Conservation (phyloP, 2,113 vertebrate species). For the Pollimyrus isidori region DNA sequence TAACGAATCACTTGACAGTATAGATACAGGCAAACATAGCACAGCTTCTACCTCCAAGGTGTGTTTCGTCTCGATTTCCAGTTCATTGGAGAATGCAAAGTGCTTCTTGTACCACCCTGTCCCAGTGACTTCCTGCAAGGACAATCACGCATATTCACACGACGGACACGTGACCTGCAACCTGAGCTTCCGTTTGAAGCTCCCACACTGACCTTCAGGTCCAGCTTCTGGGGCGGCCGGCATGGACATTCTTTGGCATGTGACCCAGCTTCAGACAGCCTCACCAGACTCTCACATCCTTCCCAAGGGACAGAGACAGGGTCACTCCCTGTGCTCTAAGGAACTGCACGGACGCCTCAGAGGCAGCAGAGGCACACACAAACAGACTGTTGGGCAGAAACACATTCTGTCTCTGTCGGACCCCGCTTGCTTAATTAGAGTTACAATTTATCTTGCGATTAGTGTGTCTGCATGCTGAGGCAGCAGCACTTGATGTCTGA, state of each 20-base stretch:
- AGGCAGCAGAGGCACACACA: background rate
- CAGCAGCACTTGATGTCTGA: background rate
- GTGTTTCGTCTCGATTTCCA: constrained; percentile 44
- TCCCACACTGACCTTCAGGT: constrained; percentile 52
- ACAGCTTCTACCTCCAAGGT: constrained; percentile 42
- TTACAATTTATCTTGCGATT: background rate
- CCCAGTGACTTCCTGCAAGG: constrained; percentile 51
- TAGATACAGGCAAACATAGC: background rate
- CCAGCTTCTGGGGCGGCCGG: constrained; percentile 44
- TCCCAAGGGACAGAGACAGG: constrained; percentile 15
- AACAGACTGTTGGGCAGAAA: constrained; percentile 21
- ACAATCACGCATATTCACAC: background rate
- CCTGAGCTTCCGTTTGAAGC: constrained; percentile 19
- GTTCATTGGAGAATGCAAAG: constrained; percentile 37
- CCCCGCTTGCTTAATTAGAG: background rate
- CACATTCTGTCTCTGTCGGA: background rate
- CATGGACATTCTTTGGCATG: constrained; percentile 44
- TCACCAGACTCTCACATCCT: constrained; percentile 48
- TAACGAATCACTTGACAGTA: background rate
- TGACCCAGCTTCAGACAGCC: constrained; percentile 46
- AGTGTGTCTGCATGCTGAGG: background rate
- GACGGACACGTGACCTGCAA: constrained; percentile 3
- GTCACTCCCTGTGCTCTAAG: background rate
- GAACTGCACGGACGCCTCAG: background rate
- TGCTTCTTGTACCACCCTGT: constrained; percentile 51